These are phyloP conservation scores for Leptopilina drosophilae DNA, from an alignment of 2,888 invertebrate genomes.

Conservation along the genomic window DNA sequence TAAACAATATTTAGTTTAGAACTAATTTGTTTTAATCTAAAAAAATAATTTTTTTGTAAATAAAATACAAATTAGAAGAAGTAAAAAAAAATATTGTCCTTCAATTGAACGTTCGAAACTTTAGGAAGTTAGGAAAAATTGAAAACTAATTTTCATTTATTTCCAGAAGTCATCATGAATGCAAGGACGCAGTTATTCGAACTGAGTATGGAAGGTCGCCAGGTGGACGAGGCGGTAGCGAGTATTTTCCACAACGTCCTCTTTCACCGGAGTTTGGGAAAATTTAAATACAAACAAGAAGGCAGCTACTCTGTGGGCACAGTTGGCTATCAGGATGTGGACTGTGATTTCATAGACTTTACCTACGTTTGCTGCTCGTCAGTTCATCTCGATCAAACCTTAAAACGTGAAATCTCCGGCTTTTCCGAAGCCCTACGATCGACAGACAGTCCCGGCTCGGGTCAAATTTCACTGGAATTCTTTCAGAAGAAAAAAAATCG, in stretches of 20 bases:
- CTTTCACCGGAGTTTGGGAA: conserved; percentile 93
- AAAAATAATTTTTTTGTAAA: too few species aligned
- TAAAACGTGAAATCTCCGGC: conserved; percentile 86
- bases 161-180: conserved; percentile 81
- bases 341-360: conserved; percentile 98
- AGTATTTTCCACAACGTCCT: conserved; percentile 95
- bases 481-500: conserved; percentile 93
- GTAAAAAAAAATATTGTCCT: too few species aligned
- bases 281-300: conserved; percentile 96
- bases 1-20: too few species aligned
- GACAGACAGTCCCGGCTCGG: conserved; percentile 83
- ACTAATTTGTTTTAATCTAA: too few species aligned
- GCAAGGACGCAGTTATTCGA: conserved; percentile 89
- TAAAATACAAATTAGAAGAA: too few species aligned
- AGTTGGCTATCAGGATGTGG: conserved; percentile 96
- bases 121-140: neutral
- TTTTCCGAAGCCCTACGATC: conserved; percentile 89
- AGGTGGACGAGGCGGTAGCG: conserved; percentile 94
- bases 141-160: neutral
- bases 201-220: conserved; percentile 91
- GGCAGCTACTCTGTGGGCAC: conserved; percentile 97
- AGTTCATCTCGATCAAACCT: conserved; percentile 84
- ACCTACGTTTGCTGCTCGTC: conserved; percentile 98
- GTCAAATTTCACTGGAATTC: conserved; percentile 96
- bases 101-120: too few species aligned